Percentiles rank a stretch among this genome's conserved stretches.
Conservation (phyloP, 2,888 invertebrate genomes). For the Branchellion lobata region DNA sequence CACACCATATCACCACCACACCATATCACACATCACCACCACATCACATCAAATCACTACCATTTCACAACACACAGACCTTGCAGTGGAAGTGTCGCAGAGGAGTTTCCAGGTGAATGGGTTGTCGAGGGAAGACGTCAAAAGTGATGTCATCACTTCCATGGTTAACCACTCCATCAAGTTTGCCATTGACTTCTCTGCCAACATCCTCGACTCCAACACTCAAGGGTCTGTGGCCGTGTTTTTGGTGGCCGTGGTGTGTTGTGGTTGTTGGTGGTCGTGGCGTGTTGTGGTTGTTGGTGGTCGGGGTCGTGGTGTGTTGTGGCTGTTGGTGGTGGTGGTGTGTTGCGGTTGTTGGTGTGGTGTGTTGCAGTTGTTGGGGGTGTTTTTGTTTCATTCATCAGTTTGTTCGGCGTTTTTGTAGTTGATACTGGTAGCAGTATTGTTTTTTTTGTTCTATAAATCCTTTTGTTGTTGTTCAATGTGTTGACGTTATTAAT, state of each 20-base stretch:
- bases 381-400: no score
- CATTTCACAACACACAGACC: slow-evolving; percentile 16
- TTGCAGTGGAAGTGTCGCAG: slow-evolving; percentile 18
- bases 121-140: slow-evolving; percentile 3
- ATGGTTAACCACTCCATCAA: slow-evolving; percentile 3
- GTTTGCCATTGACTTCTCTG: slow-evolving; percentile 28
- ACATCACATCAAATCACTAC: neutral
- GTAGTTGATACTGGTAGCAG: no score
- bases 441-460: no score
- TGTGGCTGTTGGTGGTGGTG: neutral
- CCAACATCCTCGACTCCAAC: neutral
- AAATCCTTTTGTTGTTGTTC: no score
- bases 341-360: neutral
- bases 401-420: no score
- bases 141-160: neutral
- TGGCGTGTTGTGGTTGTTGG: neutral
- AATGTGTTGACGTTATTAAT: no score
- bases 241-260: neutral
- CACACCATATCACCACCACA: neutral
- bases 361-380: no score
- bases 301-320: neutral
- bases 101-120: slow-evolving; percentile 20
- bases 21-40: no score
- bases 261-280: neutral
- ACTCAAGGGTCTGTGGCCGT: slow-evolving; percentile 12